Conservation (phyloP, 1,140 invertebrate species). For the Caenorhabditis brenneri region DNA sequence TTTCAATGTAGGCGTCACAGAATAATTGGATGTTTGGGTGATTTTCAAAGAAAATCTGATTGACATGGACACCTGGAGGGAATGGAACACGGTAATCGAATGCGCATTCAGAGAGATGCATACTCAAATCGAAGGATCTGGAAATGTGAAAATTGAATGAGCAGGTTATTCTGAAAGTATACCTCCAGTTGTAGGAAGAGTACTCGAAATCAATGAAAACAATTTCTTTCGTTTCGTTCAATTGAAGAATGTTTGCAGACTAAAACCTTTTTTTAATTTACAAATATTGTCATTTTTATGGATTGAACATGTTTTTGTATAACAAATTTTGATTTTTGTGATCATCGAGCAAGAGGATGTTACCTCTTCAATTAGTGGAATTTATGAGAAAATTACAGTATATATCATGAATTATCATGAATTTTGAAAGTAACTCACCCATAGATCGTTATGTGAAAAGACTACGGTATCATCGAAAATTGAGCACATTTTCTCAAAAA, state of each 20-base stretch:
- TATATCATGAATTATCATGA: no score
- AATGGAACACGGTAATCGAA: neutral
- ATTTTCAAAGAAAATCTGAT: neutral
- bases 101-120: neutral
- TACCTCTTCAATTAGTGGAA: no score
- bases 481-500: neutral
- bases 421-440: no score
- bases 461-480: neutral
- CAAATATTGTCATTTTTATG: no score
- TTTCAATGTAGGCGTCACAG: constrained; percentile 2
- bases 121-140: neutral
- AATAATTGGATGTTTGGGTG: neutral
- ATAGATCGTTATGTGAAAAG: neutral
- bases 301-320: no score
- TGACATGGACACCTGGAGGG: neutral
- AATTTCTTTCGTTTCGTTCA: constrained; percentile 1
- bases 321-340: no score
- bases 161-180: neutral
- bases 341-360: no score
- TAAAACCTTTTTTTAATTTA: neutral
- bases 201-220: constrained; percentile 12
- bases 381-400: no score
- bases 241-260: neutral
- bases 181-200: constrained; percentile 13
- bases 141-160: neutral